Percentiles rank a stretch among this genome's conserved stretches.
phyloP scores from a whole-genome alignment of 2,888 invertebrate species.

The Leptopilina myrica region DNA sequence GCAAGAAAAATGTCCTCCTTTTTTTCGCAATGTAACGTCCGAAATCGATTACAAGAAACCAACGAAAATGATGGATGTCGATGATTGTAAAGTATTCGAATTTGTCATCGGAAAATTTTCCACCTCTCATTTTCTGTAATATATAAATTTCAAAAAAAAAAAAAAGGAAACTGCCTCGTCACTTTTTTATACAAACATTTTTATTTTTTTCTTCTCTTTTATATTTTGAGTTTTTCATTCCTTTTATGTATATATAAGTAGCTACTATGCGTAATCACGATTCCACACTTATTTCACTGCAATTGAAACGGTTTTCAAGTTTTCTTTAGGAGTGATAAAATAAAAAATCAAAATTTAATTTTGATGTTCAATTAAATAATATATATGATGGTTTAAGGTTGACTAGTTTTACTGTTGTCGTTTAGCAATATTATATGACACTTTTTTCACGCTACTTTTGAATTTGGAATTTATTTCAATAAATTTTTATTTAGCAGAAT shows the following conservation, averaged over 20 bases:
- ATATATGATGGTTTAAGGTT: no score
- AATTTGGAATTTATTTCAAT: no score
- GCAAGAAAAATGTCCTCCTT: conserved; percentile 35
- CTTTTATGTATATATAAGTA: no score
- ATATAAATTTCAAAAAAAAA: neutral
- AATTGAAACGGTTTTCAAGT: conserved; percentile 26
- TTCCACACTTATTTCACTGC: conserved; percentile 28
- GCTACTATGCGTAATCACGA: conserved; percentile 1
- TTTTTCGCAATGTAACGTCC: conserved; percentile 66
- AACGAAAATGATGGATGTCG: conserved; percentile 45
- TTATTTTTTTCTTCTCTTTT: neutral
- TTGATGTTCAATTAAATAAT: no score
- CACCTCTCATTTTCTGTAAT: conserved; percentile 8
- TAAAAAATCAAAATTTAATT: no score
- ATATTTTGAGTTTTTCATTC: neutral
- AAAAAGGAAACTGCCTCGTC: conserved; percentile 12
- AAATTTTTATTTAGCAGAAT: no score
- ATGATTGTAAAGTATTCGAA: conserved; percentile 49
- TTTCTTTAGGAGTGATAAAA: neutral
- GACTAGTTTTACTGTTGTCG: no score
- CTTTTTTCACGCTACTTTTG: no score
- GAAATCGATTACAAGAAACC: conserved; percentile 62
- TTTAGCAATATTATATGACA: no score
- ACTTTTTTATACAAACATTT: neutral
- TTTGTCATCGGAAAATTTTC: conserved; percentile 58